Base-by-base conservation (phyloP, 2,113 vertebrate genomes). In the Atrichornis clamosus region DNA sequence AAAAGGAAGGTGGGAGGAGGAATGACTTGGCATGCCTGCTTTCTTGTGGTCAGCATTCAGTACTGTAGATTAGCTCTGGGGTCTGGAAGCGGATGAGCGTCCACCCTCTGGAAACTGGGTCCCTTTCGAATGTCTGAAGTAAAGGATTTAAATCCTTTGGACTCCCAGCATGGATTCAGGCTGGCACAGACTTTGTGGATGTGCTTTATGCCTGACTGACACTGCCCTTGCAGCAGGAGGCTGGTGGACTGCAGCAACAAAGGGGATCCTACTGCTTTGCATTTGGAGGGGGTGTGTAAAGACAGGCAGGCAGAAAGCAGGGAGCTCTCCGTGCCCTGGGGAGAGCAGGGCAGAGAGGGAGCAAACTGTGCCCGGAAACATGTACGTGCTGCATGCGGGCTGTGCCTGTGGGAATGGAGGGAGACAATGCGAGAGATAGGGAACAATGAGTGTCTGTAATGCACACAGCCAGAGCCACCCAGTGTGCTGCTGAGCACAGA, bases 371-470 rank as follows among this genome's bases (percentile, higher is more conserved):
- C 85, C 94, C 32, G 59, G 85, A 85, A 96, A 76, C 83, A 46
- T 1, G 56, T n/a, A 67, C 74, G 81, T 93, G 95, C 74, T 53
- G 74, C 84, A 1, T 10, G 73, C 55, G 30, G 93, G 64, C 92
- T 60, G 82, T 69, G 94, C 92, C 87, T 68, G 65, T n/a, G 94
- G 94, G 94, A 87, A 91, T 49, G 12, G 53, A 32, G 82, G 82
- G 78, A 91, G 79, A 96, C 95, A 95, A 80, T 80, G 94, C 55
- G 37, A 49, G 67, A 89, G 83, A 80, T 10, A 90, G 63, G 15
- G 88, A 86, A 95, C 96, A 97, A 97, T 75, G 89, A 52, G 80
- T 0, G 65, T 83, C 95, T 96, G 79, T 95, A 9, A 44, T 32
- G 94, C 23, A 76, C 89, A 80, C n/a, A 84, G 95, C 55, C 94